Evolutionary conservation across 2,113 vertebrate genomes (phyloP), one percentile per base, ranked within the genome.

Genomic region (Callorhinus ursinus): DNA sequence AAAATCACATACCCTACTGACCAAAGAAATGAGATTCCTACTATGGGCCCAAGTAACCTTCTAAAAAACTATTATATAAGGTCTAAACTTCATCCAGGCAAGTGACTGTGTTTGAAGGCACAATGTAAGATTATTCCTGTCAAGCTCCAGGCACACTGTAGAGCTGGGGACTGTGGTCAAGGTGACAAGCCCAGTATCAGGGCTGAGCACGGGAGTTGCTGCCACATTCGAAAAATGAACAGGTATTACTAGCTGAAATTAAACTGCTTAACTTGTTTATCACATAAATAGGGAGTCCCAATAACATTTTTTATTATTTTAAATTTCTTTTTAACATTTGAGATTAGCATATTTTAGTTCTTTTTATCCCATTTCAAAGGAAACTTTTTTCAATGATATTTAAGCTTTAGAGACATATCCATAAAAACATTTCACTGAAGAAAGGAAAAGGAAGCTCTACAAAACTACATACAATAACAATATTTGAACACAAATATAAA

Each of bases 401-500:
- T 72, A 83, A 88, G 5, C 31, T 87, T 76, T 82, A 90, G 12
- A 85, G 86, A 7, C 84, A 86, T 33, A 85, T 0, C 39, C 57
- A 49, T 85, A 80, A 88, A 89, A 82, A 33, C 22, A 84, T 24
- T 84, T 96, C 87, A 82, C 19, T 77, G 15, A 82, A 71, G 7
- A 92, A 93, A 94, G 57, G 14, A 90, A 93, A 94, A 33, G 77
- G 36, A 85, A 93, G 9, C 2, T 59, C 39, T 65, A 51, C 0
- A 88, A 94, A 82, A 85, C 65, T 82, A 95, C 2, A 21, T n/a
- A 55, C 42, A 24, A 81, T 69, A 21, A 74, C 8, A 81, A 26
- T 71, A 92, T 80, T 26, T 93, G 39, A 95, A 92, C 39, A 94
- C 65, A 18, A 24, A 74, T 4, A 26, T 33, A 94, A 67, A 94